Evolutionary conservation across 2,113 vertebrate species (phyloP).

Genomic region (Madoqua kirkii): DNA sequence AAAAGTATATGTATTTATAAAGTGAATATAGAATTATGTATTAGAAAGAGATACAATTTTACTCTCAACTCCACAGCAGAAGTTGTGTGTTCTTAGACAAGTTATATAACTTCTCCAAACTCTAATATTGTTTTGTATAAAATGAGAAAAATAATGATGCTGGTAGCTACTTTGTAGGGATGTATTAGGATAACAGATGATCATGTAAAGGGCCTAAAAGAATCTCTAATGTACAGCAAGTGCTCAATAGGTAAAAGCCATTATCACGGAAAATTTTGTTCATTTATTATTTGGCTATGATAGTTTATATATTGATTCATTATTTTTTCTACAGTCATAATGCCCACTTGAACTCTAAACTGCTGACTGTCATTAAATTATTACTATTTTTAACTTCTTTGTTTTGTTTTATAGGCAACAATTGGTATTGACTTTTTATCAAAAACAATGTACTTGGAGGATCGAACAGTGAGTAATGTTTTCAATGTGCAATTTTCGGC

Average conservation of each 20-base stretch:
- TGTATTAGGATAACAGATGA: neutral
- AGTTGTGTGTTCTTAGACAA: neutral
- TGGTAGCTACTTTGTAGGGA: neutral
- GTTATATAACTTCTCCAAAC: neutral
- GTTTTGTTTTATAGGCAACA: slow-evolving; percentile 87
- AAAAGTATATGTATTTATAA: neutral
- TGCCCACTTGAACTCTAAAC: slow-evolving; percentile 16
- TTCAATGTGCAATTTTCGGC: slow-evolving; percentile 54
- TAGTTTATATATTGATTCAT: slow-evolving; percentile 5
- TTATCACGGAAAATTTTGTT: slow-evolving; percentile 36
- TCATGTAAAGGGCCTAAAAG: slow-evolving; percentile 2
- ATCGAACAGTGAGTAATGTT: slow-evolving; percentile 95
- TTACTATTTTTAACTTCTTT: neutral
- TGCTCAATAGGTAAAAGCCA: neutral
- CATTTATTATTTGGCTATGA: neutral
- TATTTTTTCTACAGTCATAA: slow-evolving; percentile 16
- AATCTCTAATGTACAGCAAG: neutral
- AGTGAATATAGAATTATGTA: neutral
- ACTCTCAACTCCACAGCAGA: neutral
- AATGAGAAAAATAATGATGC: slow-evolving; percentile 15
- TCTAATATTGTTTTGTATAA: neutral
- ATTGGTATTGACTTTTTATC: slow-evolving; percentile 99
- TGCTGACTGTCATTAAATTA: neutral
- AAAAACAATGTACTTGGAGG: slow-evolving; percentile 99
- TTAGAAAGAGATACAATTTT: neutral